Evolutionary conservation across 2,113 vertebrate genomes (phyloP).

Genomic region (Strix uralensis): DNA sequence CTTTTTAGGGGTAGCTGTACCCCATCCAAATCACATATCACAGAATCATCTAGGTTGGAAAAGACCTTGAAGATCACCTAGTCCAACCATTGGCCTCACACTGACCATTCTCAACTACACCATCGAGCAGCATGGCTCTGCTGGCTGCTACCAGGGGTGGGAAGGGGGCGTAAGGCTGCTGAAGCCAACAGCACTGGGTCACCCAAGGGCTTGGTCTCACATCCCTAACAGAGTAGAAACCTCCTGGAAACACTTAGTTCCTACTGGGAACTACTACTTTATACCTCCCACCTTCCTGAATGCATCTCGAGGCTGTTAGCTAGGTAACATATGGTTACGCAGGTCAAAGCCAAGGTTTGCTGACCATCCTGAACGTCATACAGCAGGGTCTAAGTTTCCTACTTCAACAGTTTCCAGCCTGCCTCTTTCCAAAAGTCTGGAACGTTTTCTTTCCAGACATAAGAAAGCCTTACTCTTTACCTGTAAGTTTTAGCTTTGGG

Average conservation of each 20-base stretch:
- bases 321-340: rapidly evolving
- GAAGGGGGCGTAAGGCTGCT: background rate
- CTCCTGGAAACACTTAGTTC: background rate
- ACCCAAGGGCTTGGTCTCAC: background rate
- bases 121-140: background rate
- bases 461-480: background rate
- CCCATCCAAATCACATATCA: background rate
- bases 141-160: background rate
- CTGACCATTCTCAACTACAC: too few relatives aligned
- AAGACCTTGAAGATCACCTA: too few relatives aligned
- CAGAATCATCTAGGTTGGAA: too few relatives aligned
- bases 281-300: background rate
- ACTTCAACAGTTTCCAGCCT: background rate
- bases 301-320: background rate
- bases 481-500: too few relatives aligned
- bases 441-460: background rate
- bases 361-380: background rate
- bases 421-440: background rate
- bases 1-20: background rate
- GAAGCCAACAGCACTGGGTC: background rate
- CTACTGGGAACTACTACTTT: background rate
- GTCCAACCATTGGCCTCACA: too few relatives aligned
- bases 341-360: background rate
- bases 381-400: background rate
- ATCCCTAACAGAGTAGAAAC: background rate